phyloP scores from a whole-genome alignment of 2,113 vertebrate genomes.

The Sitta europaea region DNA sequence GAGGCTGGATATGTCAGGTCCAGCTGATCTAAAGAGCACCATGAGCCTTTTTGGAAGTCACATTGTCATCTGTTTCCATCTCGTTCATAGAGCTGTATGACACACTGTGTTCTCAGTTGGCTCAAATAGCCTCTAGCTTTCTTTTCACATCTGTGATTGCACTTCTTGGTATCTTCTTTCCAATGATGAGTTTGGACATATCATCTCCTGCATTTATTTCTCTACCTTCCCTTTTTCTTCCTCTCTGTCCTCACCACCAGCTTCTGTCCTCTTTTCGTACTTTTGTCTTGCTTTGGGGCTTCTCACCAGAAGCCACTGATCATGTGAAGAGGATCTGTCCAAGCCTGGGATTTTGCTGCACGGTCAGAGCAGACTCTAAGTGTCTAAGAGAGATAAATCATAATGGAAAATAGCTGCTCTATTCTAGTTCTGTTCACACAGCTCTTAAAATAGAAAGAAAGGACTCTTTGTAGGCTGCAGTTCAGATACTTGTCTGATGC shows the following conservation, averaged over 20 bases:
- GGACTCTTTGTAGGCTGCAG: conserved; percentile 17
- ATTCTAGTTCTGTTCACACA: conserved; percentile 39
- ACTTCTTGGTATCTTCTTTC: not conserved
- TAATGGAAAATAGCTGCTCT: conserved; percentile 19
- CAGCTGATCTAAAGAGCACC: not conserved
- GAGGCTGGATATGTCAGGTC: not conserved
- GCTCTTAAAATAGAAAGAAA: conserved; percentile 57
- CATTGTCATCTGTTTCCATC: not conserved
- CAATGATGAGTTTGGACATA: not conserved
- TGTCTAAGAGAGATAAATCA: not conserved
- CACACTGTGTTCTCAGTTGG: not conserved
- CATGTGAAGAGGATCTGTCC: not conserved
- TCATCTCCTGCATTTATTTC: not conserved
- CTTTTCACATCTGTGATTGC: not conserved
- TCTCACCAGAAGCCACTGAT: not conserved
- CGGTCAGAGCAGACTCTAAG: not conserved
- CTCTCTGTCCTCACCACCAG: not conserved
- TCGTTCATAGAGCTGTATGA: not conserved
- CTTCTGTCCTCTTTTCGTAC: not conserved
- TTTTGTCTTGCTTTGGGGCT: not conserved
- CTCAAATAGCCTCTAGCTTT: not conserved
- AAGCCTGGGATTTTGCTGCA: not conserved
- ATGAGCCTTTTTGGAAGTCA: not conserved
- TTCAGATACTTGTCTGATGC: conserved; percentile 32
- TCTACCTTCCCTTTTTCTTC: not conserved